These are phyloP conservation scores for Brachystomella parvula DNA, from an alignment of 1,140 invertebrate species.

Conservation along the genomic window DNA sequence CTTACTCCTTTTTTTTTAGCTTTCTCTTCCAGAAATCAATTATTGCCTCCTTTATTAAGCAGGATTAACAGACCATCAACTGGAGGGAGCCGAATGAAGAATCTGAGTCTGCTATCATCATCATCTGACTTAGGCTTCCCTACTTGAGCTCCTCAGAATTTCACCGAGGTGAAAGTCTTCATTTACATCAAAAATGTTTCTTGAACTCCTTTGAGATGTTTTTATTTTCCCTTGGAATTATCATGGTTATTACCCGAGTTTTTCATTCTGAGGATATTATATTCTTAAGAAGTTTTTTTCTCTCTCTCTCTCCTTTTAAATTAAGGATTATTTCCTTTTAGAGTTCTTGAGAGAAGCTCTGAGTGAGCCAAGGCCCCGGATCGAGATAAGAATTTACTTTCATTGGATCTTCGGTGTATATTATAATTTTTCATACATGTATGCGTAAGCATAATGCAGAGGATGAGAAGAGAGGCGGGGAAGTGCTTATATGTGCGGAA, in stretches of 20 bases:
- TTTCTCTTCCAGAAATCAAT: background rate
- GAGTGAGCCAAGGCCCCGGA: no score
- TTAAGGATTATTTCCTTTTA: no score
- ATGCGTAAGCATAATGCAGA: background rate
- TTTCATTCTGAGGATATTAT: background rate
- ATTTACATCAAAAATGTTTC: background rate
- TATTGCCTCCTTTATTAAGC: background rate
- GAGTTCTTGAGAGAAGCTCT: no score
- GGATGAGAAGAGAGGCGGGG: background rate
- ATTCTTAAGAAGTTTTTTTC: background rate
- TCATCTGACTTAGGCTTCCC: no score
- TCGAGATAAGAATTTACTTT: background rate
- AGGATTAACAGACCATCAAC: no score
- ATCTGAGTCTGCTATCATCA: no score
- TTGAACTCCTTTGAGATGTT: background rate
- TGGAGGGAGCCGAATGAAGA: no score
- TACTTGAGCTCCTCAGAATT: background rate
- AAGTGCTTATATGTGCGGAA: no score
- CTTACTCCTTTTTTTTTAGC: background rate
- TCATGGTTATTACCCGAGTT: no score
- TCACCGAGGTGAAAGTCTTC: constrained; percentile 1
- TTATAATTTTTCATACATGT: background rate
- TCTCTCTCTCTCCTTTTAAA: background rate
- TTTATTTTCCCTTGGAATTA: background rate
- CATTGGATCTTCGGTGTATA: background rate